Percentiles rank a stretch among this genome's conserved stretches.
Evolutionary conservation across 1,140 invertebrate genomes (phyloP).

Genomic region (Eurytemora carolleeae): DNA sequence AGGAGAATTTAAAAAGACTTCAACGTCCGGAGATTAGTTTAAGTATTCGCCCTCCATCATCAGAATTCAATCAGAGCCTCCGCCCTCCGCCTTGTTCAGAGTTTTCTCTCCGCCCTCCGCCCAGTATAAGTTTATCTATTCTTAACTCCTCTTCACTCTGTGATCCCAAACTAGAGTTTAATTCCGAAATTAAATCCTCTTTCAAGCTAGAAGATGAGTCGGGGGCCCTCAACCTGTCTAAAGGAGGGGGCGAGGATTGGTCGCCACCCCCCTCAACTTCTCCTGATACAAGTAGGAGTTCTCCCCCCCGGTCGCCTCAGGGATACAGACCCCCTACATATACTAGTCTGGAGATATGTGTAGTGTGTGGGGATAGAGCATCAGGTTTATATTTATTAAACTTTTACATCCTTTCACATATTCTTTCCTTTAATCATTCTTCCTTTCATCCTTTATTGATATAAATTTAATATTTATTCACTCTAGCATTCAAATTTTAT

Average conservation of each 20-base stretch:
- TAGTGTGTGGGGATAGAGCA: slow-evolving; percentile 81
- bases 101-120: neutral
- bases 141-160: neutral
- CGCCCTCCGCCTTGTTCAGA: neutral
- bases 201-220: neutral
- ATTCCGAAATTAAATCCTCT: neutral
- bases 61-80: too few species aligned
- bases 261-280: neutral
- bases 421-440: too few species aligned
- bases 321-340: neutral
- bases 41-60: too few species aligned
- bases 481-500: too few species aligned
- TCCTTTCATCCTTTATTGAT: too few species aligned
- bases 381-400: too few species aligned
- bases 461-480: too few species aligned
- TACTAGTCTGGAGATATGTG: slow-evolving; percentile 50
- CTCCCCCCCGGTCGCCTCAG: neutral
- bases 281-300: neutral
- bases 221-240: neutral
- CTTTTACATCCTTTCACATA: too few species aligned
- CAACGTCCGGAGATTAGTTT: neutral
- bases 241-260: neutral
- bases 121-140: neutral
- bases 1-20: neutral
- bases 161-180: neutral